Evolutionary conservation across 2,888 invertebrate species (phyloP), one percentile per base, ranked within the genome.

Genomic region (Octonoba sinensis): DNA sequence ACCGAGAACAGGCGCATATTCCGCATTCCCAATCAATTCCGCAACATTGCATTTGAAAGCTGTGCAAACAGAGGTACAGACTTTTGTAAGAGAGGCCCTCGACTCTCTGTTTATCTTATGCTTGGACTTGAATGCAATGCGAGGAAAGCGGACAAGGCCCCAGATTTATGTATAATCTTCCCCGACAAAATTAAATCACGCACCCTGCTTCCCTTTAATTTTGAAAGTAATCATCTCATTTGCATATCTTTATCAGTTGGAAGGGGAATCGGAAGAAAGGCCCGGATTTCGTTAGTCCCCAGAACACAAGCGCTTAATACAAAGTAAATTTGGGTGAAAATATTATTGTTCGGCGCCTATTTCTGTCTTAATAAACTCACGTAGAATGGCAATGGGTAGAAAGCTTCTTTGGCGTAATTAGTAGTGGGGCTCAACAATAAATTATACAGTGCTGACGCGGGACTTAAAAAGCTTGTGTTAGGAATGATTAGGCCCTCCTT

Each of bases 161-260:
- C 36, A 36, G 36, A 36, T 36, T 36, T 36, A 36, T 12, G n/a
- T 62, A 16, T 27, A 62, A 62, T 62, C 62, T 62, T 16, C n/a
- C 16, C 36, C 16, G 62, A 44, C 15, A 62, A 62, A 36, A 62
- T 27, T 62, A 36, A 36, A 36, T 62, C 62, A 62, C 18, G 44
- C 36, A 36, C 36, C 36, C 22, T 16, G 36, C 62, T n/a, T n/a
- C 27, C 15, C 16, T 62, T 62, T 62, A 24, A 62, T 62, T 62
- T 62, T 62, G 62, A 36, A 18, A 44, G 62, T 36, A 62, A 62
- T 62, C 36, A 62, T 6, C 27, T 36, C 36, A 62, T 62, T 62
- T 62, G 62, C 62, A 62, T 62, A 62, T 62, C 16, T 62, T 44
- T 62, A 27, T 36, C 62, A 36, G 16, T 16, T 8, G 36, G 11